phyloP scores from a whole-genome alignment of 1,140 invertebrate genomes.

The Liolophura sinensis region DNA sequence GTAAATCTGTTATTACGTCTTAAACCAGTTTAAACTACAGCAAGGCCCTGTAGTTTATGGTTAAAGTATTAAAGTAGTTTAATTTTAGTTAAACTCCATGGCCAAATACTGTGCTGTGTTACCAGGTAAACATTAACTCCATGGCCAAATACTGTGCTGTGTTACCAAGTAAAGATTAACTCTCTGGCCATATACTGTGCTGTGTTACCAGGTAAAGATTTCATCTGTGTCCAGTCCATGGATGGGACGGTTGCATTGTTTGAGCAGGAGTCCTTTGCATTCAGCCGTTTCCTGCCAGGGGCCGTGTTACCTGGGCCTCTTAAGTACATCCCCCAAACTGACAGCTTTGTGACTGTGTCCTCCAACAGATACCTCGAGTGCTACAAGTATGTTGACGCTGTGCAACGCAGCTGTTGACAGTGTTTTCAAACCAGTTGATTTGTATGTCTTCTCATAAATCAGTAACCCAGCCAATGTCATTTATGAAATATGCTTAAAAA shows the following conservation, averaged over 20 bases:
- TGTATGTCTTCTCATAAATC: too few relatives aligned
- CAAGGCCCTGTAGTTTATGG: too few relatives aligned
- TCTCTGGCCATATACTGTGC: slow-evolving; percentile 10
- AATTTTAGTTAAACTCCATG: too few relatives aligned
- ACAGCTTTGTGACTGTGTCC: slow-evolving; percentile 77
- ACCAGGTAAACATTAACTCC: too few relatives aligned
- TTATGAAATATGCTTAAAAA: too few relatives aligned
- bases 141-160: too few relatives aligned
- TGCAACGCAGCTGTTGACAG: not conserved
- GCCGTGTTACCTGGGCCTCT: slow-evolving; percentile 79
- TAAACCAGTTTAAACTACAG: too few relatives aligned
- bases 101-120: too few relatives aligned
- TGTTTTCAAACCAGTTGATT: too few relatives aligned
- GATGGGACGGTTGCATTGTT: slow-evolving; percentile 83
- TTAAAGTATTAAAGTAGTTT: too few relatives aligned
- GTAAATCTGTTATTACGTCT: too few relatives aligned
- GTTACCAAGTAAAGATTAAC: slow-evolving; percentile 1
- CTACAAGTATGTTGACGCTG: slow-evolving; percentile 71
- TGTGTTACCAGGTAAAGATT: slow-evolving; percentile 68
- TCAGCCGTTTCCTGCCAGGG: slow-evolving; percentile 73
- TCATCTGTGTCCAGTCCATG: slow-evolving; percentile 82
- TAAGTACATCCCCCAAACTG: slow-evolving; percentile 74
- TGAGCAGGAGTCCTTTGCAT: slow-evolving; percentile 84
- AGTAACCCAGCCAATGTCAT: too few relatives aligned
- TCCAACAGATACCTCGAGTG: slow-evolving; percentile 76